These are phyloP conservation scores for Astatotilapia flaviijosephi DNA, from an alignment of 2,113 vertebrate genomes.

Conservation along the genomic window DNA sequence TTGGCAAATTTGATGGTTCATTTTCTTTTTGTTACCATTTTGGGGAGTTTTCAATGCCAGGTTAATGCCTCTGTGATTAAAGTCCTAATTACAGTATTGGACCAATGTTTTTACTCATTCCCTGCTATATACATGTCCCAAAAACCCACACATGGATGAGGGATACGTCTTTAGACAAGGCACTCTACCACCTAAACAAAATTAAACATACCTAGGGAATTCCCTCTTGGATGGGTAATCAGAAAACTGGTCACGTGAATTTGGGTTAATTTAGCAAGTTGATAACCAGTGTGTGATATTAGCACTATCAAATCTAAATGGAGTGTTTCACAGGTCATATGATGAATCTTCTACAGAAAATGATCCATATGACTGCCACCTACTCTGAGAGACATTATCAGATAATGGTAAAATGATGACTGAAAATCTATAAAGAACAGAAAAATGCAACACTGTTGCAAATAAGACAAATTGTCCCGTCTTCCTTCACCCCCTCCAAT, in stretches of 20 bases:
- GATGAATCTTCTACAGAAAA: not conserved
- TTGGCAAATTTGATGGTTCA: constrained; percentile 34
- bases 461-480: not conserved
- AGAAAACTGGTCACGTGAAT: accelerated
- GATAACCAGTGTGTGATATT: not conserved
- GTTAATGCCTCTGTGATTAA: not conserved
- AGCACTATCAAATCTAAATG: not conserved
- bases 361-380: not conserved
- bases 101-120: not conserved
- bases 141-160: not conserved
- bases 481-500: not conserved
- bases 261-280: not conserved
- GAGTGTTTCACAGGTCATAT: not conserved
- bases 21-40: not conserved
- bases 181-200: not conserved
- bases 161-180: not conserved
- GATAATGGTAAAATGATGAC: not conserved
- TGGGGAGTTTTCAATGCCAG: not conserved
- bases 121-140: not conserved
- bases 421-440: not conserved
- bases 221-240: not conserved
- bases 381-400: not conserved
- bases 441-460: not conserved
- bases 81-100: not conserved
- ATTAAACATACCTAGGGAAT: not conserved